Percentiles rank a stretch among this genome's conserved stretches.
phyloP scores from a whole-genome alignment of 2,888 invertebrate genomes.

The Acrobasis consociella region DNA sequence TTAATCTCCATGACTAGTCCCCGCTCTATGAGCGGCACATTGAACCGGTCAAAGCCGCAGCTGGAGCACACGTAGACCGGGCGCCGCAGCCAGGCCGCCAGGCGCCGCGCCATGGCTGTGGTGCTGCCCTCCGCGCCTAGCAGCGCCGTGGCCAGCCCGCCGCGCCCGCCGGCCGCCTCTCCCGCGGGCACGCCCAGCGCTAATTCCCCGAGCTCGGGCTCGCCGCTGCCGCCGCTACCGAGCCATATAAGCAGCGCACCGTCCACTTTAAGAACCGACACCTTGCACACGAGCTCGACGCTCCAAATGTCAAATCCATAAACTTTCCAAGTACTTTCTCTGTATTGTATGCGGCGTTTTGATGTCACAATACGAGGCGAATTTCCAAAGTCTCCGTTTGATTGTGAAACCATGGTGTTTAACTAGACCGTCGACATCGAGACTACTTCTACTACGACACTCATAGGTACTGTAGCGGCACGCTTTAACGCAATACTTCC shows the following conservation, averaged over 20 bases:
- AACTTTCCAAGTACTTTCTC: constrained; percentile 55
- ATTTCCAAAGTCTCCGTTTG: constrained; percentile 31
- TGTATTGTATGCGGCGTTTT: constrained; percentile 48
- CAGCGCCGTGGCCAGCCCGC: constrained; percentile 40
- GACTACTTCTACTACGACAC: too few relatives aligned
- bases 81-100: constrained; percentile 41
- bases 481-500: too few relatives aligned
- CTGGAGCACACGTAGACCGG: constrained; percentile 55
- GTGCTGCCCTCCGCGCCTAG: constrained; percentile 40
- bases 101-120: constrained; percentile 50
- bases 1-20: constrained; percentile 55
- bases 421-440: too few relatives aligned
- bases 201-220: constrained; percentile 42
- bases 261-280: constrained; percentile 50
- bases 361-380: constrained; percentile 48
- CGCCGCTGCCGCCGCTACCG: constrained; percentile 38
- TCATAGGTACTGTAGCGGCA: too few relatives aligned
- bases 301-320: constrained; percentile 62
- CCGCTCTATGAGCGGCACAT: constrained; percentile 51
- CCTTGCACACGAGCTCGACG: constrained; percentile 52
- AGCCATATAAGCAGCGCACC: constrained; percentile 64
- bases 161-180: constrained; percentile 30
- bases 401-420: constrained; percentile 1
- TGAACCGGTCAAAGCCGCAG: constrained; percentile 50
- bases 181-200: constrained; percentile 49